Evolutionary conservation across 2,888 invertebrate genomes (phyloP).

Genomic region (Ferrisia virgata): DNA sequence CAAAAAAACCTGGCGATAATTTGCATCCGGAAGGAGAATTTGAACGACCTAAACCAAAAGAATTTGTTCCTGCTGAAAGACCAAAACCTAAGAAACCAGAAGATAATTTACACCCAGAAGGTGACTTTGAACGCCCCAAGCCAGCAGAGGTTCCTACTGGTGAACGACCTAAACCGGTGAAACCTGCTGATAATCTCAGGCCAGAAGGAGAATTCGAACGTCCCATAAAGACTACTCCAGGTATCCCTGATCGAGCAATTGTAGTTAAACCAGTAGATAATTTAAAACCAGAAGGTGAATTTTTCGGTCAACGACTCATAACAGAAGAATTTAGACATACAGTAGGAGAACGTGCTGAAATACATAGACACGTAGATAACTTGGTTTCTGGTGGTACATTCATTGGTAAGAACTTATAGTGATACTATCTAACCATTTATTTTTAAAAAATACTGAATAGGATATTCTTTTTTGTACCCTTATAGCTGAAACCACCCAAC

Average conservation of each 20-base stretch:
- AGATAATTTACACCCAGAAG: conserved; percentile 58
- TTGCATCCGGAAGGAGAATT: conserved; percentile 52
- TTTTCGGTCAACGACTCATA: conserved; percentile 50
- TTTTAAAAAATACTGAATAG: not conserved
- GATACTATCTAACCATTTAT: not conserved
- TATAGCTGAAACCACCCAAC: conserved; percentile 67
- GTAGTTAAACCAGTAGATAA: conserved; percentile 56
- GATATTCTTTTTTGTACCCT: not conserved
- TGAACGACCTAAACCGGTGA: conserved; percentile 56
- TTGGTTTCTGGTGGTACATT: conserved; percentile 66
- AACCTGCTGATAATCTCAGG: conserved; percentile 62
- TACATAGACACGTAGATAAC: conserved; percentile 65
- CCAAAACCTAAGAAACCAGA: conserved; percentile 55
- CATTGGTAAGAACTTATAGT: conserved; percentile 57
- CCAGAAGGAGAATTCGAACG: conserved; percentile 54
- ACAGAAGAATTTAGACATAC: conserved; percentile 54
- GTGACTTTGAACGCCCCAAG: conserved; percentile 55
- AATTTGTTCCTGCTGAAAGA: conserved; percentile 52
- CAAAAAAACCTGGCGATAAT: conserved; percentile 54
- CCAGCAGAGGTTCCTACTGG: conserved; percentile 52
- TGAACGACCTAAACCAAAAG: conserved; percentile 51
- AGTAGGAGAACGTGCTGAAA: conserved; percentile 64
- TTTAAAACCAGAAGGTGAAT: conserved; percentile 55
- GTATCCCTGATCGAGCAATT: conserved; percentile 49
- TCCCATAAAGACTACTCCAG: conserved; percentile 51